Conservation (phyloP, 2,797 vertebrate species). For the Enteromius trimaculatus region DNA sequence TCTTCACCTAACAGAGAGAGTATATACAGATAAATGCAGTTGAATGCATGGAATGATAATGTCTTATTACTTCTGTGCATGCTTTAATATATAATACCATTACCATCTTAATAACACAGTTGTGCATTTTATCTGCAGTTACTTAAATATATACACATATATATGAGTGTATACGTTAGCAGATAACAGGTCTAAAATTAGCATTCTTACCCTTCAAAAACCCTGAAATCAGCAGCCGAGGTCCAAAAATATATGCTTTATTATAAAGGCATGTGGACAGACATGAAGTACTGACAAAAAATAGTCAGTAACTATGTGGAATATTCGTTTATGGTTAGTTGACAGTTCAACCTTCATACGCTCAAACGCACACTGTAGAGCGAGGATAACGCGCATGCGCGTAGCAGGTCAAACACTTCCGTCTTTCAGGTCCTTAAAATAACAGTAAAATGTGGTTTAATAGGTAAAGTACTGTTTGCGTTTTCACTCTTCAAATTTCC, state of each 20-base stretch:
- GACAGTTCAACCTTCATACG: constrained; percentile 28
- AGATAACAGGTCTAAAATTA: neutral
- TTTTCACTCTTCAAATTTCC: neutral
- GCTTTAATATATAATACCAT: neutral
- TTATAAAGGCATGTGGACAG: neutral
- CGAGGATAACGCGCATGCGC: constrained; percentile 37
- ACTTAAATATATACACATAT: too few species aligned
- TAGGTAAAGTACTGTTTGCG: neutral
- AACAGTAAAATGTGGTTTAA: neutral
- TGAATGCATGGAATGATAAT: neutral
- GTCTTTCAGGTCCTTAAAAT: neutral
- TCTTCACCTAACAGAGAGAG: constrained; percentile 51
- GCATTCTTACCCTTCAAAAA: constrained; percentile 45
- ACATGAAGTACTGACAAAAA: neutral
- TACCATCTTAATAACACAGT: neutral
- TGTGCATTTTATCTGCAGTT: neutral
- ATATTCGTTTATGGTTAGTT: neutral
- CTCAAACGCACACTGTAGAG: neutral
- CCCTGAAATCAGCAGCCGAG: neutral
- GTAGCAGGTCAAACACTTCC: neutral
- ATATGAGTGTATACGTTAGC: neutral
- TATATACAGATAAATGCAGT: neutral
- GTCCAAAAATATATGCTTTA: neutral
- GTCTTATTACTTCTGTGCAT: neutral
- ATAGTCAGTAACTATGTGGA: too few species aligned